A percentile compares a stretch with the other conserved stretches of the same genome.
Evolutionary conservation across 64 coral and sea anemone species (phyloP).

Genomic region (Actinia equina): DNA sequence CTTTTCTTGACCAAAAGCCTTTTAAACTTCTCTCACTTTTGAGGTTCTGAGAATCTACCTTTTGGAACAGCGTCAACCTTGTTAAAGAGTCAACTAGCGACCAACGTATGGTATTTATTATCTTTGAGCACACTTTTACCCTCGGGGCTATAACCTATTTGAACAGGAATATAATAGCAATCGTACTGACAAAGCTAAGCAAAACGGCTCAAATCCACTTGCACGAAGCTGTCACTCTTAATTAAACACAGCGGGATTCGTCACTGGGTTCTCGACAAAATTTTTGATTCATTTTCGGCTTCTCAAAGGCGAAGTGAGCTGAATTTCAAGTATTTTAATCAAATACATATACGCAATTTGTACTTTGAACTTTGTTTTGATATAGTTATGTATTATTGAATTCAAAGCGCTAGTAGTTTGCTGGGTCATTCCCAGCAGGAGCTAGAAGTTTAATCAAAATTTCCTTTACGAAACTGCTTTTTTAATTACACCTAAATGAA

Average conservation of each 20-base stretch:
- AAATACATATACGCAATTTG: neutral
- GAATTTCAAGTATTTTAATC: neutral
- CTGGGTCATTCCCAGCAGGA: neutral
- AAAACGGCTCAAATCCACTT: neutral
- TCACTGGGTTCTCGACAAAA: neutral
- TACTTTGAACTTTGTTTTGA: neutral
- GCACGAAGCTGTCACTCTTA: neutral
- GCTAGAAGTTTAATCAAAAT: neutral
- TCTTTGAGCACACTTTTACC: slow-evolving; percentile 5
- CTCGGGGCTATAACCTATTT: slow-evolving; percentile 1
- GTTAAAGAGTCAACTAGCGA: too few relatives aligned
- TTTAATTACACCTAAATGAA: neutral
- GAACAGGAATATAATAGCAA: slow-evolving; percentile 11
- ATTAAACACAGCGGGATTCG: neutral
- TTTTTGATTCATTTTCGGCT: neutral
- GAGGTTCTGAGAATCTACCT: too few relatives aligned
- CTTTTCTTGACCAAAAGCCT: too few relatives aligned
- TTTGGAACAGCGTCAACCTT: too few relatives aligned
- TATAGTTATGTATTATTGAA: neutral
- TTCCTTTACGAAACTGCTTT: neutral
- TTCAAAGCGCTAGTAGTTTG: neutral
- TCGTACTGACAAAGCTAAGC: neutral
- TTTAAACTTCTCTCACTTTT: too few relatives aligned
- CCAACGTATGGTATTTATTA: neutral
- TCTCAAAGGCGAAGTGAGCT: neutral